Base-by-base conservation (phyloP, 35 echinoderm and acorn worm genomes). In the Diadema setosum region DNA sequence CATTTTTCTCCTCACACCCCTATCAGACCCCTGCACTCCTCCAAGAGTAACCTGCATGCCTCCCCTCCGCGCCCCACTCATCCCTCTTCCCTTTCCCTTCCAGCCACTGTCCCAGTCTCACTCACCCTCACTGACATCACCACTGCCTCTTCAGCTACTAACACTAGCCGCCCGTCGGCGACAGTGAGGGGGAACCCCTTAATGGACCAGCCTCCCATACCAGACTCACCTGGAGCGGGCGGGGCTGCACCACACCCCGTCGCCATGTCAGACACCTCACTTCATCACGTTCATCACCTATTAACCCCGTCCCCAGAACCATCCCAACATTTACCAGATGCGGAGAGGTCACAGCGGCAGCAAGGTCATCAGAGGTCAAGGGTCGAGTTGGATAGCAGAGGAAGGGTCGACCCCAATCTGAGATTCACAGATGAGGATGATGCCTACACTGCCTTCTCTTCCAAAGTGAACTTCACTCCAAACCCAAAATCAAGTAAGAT, bases 381-480 rank as follows among this genome's bases (percentile, higher is more conserved):
- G 81, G 95, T 90, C n/a, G 87, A 93, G 80, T 90, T 97, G 30
- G 56, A 90, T 58, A 20, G 27, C 5, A 86, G 45, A 33, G 46
- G 49, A 41, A 37, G 44, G 49, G 65, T 41, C 14, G 91, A 97
- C 61, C 25, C 50, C 27, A 86, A 91, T 20, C 42, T 84, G 27
- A 85, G 55, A 52, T 97, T 46, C 60, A 70, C 64, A 29, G 93
- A 97, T 87, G 95, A 97, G 65, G 81, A 39, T 4, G 75, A 97
- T 31, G 95, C 95, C 7, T 97, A 97, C 34, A 69, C 95, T 39
- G 75, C 91, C 9, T 97, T 93, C 37, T 90, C 83, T 11, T 86
- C 95, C 14, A 90, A 82, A 65, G 95, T 87, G 23, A 83, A 97
- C 42, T 97, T 97, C 59, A 97, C 95, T 23, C 91, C 95, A 80